Percentiles rank a stretch among this genome's conserved stretches.
These are phyloP conservation scores for Numida meleagris DNA, from an alignment of 2,113 vertebrate genomes.

Conservation along the genomic window DNA sequence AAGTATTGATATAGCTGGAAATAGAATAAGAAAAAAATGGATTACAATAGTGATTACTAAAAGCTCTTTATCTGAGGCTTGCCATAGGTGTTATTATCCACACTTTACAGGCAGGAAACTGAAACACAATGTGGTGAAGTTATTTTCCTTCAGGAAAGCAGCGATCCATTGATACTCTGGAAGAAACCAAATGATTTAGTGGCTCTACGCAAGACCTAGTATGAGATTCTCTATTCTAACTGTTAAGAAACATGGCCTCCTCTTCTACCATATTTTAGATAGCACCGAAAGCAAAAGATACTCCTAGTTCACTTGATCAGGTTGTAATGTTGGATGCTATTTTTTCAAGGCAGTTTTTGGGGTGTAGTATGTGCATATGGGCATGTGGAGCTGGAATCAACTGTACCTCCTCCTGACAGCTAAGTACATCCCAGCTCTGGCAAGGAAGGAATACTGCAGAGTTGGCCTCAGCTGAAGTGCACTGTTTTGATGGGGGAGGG, in stretches of 20 bases:
- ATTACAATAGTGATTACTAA: neutral
- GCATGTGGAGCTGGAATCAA: neutral
- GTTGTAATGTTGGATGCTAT: neutral
- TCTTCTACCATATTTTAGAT: neutral
- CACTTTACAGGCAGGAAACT: neutral
- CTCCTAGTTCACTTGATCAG: neutral
- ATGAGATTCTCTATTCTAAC: neutral
- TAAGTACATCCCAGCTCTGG: neutral
- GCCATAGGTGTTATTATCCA: neutral
- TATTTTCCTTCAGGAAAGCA: conserved; percentile 7
- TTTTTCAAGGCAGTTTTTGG: neutral
- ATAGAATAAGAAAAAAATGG: conserved; percentile 13
- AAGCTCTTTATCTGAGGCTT: conserved; percentile 16
- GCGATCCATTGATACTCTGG: neutral
- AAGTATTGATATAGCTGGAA: neutral
- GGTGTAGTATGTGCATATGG: neutral
- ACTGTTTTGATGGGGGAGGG: neutral
- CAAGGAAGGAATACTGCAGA: neutral
- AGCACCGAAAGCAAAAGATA: neutral
- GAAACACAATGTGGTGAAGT: neutral
- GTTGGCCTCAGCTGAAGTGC: conserved; percentile 10
- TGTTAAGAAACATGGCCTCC: neutral
- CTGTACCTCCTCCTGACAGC: neutral
- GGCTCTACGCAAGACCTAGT: neutral
- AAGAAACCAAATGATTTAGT: neutral